Base-by-base conservation (phyloP, 2,888 invertebrate genomes). In the Fragum sueziense region DNA sequence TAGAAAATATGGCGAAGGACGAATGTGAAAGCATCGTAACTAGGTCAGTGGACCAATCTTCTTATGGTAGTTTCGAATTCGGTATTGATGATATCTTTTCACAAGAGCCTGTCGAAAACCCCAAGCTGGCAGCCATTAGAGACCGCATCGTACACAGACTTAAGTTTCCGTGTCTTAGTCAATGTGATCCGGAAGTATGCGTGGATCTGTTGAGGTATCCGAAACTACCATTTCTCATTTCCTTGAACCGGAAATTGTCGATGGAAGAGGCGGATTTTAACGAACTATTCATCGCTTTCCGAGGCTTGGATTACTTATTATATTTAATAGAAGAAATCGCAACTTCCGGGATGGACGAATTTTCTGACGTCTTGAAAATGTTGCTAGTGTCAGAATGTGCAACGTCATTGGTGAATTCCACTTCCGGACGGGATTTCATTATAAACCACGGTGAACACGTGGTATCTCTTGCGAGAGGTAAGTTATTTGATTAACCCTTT, bases 351-450 rank as follows among this genome's bases (percentile, higher is more conserved):
- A 41, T 84, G 6, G 31, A 34, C 6, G 33, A 31, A 41, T 29
- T 84, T 9, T 70, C 11, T 74, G 80, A 80, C 33, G 79, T 84
- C 20, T 31, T 68, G 25, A 79, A 75, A 54, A 76, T 79, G 71
- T n/a, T 76, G 29, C 41, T 76, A 34, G 54, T 80, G 41, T 80
- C 84, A 9, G 78, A 79, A 61, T 80, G 80, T 59, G 76, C 76
- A 20, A 71, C 79, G 14, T 68, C 79, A 11, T 31, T 84, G n/a
- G 80, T 84, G n/a, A 80, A 80, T 71, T 79, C 80, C 2, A 59
- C 73, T 33, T 70, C 84, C n/a, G 84, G 80, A 6, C 34, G 68
- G 61, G 80, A 80, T 25, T 80, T 74, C 37, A 62, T 82, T 20
- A 75, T 80, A 41, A 34, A 70, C 20, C 73, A 80, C 54, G 73